Base-by-base conservation (phyloP, 2,888 invertebrate species). In the Caenorhabditis macrosperma region DNA sequence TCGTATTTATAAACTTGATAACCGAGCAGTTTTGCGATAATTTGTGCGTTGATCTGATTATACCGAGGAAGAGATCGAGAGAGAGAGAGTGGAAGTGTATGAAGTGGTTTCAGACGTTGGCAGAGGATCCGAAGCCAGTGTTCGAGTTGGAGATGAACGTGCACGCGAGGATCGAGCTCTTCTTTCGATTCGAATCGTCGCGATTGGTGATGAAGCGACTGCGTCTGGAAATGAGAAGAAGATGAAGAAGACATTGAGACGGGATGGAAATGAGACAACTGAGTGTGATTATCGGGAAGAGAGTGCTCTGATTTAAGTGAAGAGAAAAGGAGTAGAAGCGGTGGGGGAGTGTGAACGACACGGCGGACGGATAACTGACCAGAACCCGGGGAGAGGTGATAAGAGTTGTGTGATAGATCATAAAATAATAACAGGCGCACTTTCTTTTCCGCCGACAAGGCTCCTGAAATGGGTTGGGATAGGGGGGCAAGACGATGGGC, bases 131-230 rank as follows among this genome's bases (percentile, higher is more conserved):
- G 46, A 46, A 61, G 38, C 55, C 63, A 10, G 76, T 76, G 44
- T 76, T 78, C 17, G 77, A 71, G 30, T 69, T 78, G 22, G 77
- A 71, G n/a, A 78, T 64, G 54, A 78, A 78, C 0, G 77, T 78
- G 50, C 77, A 78, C 26, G 63, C 69, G 22, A 78, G 71, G 24
- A 78, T 78, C n/a, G 77, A 78, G 66, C 71, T 78, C 66, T 78
- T 78, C 48, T 78, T 78, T 26, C 77, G 61, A 10, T 61, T 68
- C 20, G 68, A 67, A 15, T 61, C 61, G 26, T 68, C 68, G 26
- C 68, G 76, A 12, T 63, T 68, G 24, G 60, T 67, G 10, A 67
- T 54, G 30, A 66, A 75, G 28, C 74, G 64, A 52, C 64, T 64
- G 20, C 75, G 52, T 46, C 75, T 75, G 61, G 22, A 72, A 67